Evolutionary conservation across 2,888 invertebrate species (phyloP).

Genomic region (Ligdia adustata): DNA sequence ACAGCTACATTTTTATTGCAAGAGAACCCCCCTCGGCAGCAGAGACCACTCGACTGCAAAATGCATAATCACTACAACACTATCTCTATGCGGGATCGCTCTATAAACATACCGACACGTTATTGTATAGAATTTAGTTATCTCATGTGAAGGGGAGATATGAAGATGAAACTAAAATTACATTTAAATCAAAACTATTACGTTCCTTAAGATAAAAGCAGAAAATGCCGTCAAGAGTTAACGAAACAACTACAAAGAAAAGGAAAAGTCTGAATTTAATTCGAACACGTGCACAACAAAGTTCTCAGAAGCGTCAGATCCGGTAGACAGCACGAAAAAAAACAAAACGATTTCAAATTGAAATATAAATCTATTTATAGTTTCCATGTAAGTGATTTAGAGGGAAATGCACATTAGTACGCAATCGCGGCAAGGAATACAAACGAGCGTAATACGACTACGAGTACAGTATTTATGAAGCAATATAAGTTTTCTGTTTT

Average conservation of each 20-base stretch:
- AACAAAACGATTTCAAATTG: slow-evolving; percentile 27
- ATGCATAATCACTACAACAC: slow-evolving; percentile 68
- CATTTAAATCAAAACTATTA: background rate
- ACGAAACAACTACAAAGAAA: slow-evolving; percentile 10
- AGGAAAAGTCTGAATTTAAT: slow-evolving; percentile 31
- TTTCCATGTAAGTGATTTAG: slow-evolving; percentile 16
- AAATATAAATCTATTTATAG: slow-evolving; percentile 29
- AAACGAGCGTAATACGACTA: slow-evolving; percentile 6
- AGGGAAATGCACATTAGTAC: slow-evolving; percentile 25
- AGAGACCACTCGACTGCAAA: slow-evolving; percentile 70
- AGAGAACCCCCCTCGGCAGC: slow-evolving; percentile 55
- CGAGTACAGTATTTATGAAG: too few relatives aligned
- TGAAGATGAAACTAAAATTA: background rate
- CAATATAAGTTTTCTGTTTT: too few relatives aligned
- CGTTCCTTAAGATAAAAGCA: background rate
- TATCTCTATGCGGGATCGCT: slow-evolving; percentile 58
- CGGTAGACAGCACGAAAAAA: slow-evolving; percentile 31
- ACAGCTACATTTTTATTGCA: slow-evolving; percentile 64
- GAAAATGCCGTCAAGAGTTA: too few relatives aligned
- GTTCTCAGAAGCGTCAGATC: slow-evolving; percentile 33
- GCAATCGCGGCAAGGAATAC: slow-evolving; percentile 14
- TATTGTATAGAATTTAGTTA: slow-evolving; percentile 24
- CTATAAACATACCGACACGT: slow-evolving; percentile 58
- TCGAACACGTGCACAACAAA: slow-evolving; percentile 28
- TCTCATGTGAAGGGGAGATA: slow-evolving; percentile 4